phyloP scores from a whole-genome alignment of 1,140 invertebrate genomes.

The Heliconius himera region DNA sequence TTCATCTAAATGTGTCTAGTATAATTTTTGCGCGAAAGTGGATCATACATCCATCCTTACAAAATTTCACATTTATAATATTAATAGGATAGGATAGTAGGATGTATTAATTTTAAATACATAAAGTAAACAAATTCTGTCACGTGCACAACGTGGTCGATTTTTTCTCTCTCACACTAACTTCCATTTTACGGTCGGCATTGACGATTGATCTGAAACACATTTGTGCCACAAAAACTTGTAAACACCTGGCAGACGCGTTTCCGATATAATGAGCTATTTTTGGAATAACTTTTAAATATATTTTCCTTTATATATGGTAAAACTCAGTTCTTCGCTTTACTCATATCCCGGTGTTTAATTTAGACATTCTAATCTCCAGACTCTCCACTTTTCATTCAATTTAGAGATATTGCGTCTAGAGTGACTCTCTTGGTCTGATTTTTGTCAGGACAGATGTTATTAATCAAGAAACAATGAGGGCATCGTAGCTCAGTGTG shows the following conservation, averaged over 20 bases:
- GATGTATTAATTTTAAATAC: background rate
- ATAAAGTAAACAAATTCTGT: constrained; percentile 4
- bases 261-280: constrained; percentile 47
- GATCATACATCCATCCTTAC: too few species aligned
- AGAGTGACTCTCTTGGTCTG: too few species aligned
- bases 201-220: constrained; percentile 55
- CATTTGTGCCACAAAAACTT: constrained; percentile 53
- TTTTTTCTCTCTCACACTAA: constrained; percentile 30
- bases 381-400: too few species aligned
- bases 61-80: too few species aligned
- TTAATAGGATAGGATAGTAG: background rate
- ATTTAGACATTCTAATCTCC: too few species aligned
- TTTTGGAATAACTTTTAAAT: constrained; percentile 20
- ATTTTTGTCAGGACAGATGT: too few species aligned
- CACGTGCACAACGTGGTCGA: constrained; percentile 12
- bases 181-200: constrained; percentile 28
- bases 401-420: too few species aligned
- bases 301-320: background rate
- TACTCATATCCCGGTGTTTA: background rate
- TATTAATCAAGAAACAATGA: too few species aligned
- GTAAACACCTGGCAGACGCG: constrained; percentile 50
- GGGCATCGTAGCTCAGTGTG: too few species aligned
- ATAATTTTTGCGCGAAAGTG: too few species aligned
- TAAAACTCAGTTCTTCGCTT: background rate
- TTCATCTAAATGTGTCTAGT: too few species aligned